Conservation (phyloP, 2,888 invertebrate genomes). For the Silvanus unidentatus region DNA sequence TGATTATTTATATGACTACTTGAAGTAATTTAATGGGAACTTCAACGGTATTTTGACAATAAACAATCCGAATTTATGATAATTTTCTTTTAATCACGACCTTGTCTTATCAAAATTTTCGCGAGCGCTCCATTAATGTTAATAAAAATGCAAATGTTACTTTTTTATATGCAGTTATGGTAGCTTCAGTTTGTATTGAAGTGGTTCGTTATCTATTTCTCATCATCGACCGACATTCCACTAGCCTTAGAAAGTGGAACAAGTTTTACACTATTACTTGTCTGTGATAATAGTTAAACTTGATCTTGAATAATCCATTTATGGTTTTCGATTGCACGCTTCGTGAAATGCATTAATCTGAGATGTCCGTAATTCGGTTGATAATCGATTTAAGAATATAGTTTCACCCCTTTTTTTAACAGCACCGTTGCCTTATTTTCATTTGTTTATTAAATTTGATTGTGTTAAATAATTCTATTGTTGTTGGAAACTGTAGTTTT, state of each 20-base stretch:
- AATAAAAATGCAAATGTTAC: slow-evolving; percentile 24
- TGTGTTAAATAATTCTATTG: slow-evolving; percentile 14
- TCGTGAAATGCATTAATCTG: background rate
- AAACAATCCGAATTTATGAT: too few relatives aligned
- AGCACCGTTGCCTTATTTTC: too few relatives aligned
- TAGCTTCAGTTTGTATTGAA: slow-evolving; percentile 15
- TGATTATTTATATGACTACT: too few relatives aligned
- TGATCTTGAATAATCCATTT: slow-evolving; percentile 14
- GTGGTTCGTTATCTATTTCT: slow-evolving; percentile 31
- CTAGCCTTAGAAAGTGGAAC: slow-evolving; percentile 36
- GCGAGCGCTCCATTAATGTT: slow-evolving; percentile 22
- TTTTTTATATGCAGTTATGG: background rate
- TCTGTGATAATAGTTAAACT: slow-evolving; percentile 14
- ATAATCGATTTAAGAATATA: too few relatives aligned
- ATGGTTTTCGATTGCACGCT: slow-evolving; percentile 15
- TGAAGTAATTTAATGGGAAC: too few relatives aligned
- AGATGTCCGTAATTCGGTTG: too few relatives aligned
- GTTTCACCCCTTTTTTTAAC: too few relatives aligned
- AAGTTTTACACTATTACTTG: slow-evolving; percentile 23
- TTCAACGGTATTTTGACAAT: too few relatives aligned
- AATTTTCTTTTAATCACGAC: slow-evolving; percentile 17
- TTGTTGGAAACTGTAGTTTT: slow-evolving; percentile 24
- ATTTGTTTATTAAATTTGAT: slow-evolving; percentile 10
- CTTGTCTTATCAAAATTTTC: slow-evolving; percentile 24
- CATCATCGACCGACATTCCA: slow-evolving; percentile 34